Evolutionary conservation across 2,888 invertebrate genomes (phyloP).

Genomic region (Blomia tropicalis): DNA sequence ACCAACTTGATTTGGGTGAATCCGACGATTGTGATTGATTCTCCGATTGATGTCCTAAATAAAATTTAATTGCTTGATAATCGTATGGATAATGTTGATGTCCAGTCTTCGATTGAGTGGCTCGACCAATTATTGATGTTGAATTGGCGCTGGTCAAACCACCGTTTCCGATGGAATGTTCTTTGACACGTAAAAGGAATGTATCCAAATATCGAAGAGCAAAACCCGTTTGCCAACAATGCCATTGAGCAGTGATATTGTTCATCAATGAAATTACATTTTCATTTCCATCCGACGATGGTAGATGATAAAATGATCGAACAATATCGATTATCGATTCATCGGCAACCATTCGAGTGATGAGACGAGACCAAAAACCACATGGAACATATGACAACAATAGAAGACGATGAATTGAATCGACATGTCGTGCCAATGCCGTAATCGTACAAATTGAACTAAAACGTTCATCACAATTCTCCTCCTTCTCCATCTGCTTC

Average conservation of each 20-base stretch:
- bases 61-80: conserved; percentile 38
- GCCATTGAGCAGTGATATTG: conserved; percentile 54
- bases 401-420: conserved; percentile 47
- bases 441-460: background rate
- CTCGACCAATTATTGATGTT: background rate
- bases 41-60: conserved; percentile 41
- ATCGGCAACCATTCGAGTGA: conserved; percentile 79
- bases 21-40: background rate
- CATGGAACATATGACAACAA: conserved; percentile 93
- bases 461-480: background rate
- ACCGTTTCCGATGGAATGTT: conserved; percentile 43
- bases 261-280: conserved; percentile 34
- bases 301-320: conserved; percentile 52
- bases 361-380: conserved; percentile 90
- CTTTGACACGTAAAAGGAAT: conserved; percentile 47
- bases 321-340: conserved; percentile 63
- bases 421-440: conserved; percentile 25
- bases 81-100: conserved; percentile 37
- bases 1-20: conserved; percentile 43
- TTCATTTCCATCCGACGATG: conserved; percentile 46
- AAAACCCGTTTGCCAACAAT: conserved; percentile 81
- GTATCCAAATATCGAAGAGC: conserved; percentile 42
- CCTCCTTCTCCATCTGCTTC: background rate
- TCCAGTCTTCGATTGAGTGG: conserved; percentile 23
- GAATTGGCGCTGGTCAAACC: background rate